These are phyloP conservation scores for Siniperca undulata DNA, from an alignment of 2,797 vertebrate species.

Conservation along the genomic window DNA sequence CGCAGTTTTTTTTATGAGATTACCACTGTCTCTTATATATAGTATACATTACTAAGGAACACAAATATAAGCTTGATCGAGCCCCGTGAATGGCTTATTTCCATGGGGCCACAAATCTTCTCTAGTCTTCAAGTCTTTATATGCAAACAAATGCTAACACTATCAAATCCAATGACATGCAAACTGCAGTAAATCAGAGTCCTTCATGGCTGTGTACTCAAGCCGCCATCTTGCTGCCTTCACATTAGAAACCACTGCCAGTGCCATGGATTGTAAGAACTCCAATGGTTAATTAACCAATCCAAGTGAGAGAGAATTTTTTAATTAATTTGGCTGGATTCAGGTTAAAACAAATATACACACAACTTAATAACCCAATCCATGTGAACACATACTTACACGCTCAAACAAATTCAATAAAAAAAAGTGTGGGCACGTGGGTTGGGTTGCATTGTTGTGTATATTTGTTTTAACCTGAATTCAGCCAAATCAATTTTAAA, in stretches of 20 bases:
- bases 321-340: neutral
- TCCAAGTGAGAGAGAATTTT: neutral
- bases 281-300: neutral
- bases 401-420: neutral
- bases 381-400: neutral
- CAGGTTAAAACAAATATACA: neutral
- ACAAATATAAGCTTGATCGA: constrained; percentile 26
- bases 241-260: too few relatives aligned
- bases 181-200: too few relatives aligned
- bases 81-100: neutral
- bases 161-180: neutral
- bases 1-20: constrained; percentile 5
- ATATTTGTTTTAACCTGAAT: constrained; percentile 1
- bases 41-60: neutral
- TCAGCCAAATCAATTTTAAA: neutral
- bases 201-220: too few relatives aligned
- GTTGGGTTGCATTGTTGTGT: neutral
- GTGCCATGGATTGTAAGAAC: constrained; percentile 3
- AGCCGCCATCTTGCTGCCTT: too few relatives aligned
- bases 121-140: neutral
- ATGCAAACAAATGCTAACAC: neutral
- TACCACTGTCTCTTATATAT: neutral
- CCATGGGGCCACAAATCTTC: neutral
- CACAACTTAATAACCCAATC: neutral
- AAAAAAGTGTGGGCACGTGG: neutral